These are phyloP conservation scores for Acanthosepion lycidas DNA, from an alignment of 2,888 invertebrate genomes.

Conservation along the genomic window DNA sequence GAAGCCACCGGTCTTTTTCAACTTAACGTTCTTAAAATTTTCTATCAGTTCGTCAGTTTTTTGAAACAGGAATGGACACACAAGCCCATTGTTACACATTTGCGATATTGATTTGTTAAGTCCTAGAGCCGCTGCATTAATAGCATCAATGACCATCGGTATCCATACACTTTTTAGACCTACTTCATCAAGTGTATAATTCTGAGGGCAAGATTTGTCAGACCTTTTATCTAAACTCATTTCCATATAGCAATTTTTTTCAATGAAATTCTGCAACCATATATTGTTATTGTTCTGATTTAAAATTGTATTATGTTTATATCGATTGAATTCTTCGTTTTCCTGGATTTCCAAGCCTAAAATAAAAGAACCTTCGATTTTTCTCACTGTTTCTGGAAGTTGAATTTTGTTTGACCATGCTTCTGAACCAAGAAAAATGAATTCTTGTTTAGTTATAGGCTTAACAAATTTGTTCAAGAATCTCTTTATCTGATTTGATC, in stretches of 20 bases:
- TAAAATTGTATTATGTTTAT: neutral
- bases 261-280: neutral
- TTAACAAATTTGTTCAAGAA: neutral
- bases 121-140: neutral
- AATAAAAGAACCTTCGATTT: neutral
- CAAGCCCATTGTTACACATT: neutral
- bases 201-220: neutral
- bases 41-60: neutral
- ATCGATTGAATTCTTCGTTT: neutral
- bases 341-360: neutral
- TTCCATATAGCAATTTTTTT: neutral
- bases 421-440: neutral
- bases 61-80: neutral
- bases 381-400: neutral
- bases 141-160: neutral
- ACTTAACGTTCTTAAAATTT: neutral
- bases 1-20: neutral
- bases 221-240: neutral
- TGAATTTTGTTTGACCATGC: neutral
- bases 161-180: neutral
- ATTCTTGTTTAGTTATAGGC: neutral
- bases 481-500: neutral
- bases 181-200: neutral
- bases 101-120: neutral
- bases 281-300: neutral